Evolutionary conservation across 2,888 invertebrate genomes (phyloP).

Genomic region (Mythimna loreyi): DNA sequence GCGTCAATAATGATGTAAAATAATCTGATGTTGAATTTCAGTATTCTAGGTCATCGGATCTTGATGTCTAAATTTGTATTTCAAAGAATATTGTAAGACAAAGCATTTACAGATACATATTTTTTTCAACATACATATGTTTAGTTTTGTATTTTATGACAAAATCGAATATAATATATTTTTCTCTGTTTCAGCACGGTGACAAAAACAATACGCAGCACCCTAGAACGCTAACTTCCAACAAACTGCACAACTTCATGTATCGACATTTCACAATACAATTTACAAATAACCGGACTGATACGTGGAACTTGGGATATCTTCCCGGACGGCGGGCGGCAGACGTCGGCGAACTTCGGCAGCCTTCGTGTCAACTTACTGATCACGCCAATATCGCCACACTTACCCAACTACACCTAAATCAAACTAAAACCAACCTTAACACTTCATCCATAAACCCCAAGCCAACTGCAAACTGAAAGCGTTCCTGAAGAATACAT

Average conservation of each 20-base stretch:
- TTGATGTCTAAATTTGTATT: no score
- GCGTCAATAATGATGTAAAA: no score
- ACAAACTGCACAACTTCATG: conserved; percentile 12
- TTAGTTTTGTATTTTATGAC: no score
- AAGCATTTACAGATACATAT: no score
- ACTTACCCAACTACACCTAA: conserved; percentile 19
- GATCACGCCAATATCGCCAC: conserved; percentile 84
- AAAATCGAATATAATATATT: no score
- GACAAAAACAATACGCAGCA: not conserved
- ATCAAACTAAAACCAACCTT: conserved; percentile 45
- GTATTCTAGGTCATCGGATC: no score
- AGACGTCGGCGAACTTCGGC: conserved; percentile 82
- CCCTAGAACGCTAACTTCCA: not conserved
- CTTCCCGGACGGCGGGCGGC: conserved; percentile 67
- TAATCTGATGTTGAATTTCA: no score
- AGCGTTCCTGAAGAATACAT: conserved; percentile 19
- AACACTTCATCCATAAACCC: not conserved
- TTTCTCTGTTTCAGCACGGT: not conserved
- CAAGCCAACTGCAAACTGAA: not conserved
- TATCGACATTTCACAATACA: conserved; percentile 60
- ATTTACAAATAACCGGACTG: conserved; percentile 69
- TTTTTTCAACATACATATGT: no score
- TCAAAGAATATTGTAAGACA: no score
- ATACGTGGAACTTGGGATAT: conserved; percentile 69
- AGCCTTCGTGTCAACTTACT: conserved; percentile 82